Base-by-base conservation (phyloP, 2,888 invertebrate species). In the Rambutsinella grinnellia region DNA sequence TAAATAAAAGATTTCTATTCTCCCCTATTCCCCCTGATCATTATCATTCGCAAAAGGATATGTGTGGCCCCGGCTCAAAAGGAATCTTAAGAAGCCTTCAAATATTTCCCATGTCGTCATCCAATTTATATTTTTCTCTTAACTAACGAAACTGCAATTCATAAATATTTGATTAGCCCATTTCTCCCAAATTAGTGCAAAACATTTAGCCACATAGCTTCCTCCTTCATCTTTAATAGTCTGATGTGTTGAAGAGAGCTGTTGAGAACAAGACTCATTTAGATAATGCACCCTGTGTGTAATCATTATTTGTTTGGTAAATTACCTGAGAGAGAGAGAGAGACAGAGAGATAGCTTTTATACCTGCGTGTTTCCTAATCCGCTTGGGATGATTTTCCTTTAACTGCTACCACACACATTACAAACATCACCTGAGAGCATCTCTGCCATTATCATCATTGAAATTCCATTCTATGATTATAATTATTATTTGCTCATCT, bases 111-210 rank as follows among this genome's bases (percentile, higher is more conserved):
- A 57, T n/a, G 26, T 24, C 8, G 54, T 23, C 24, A 23, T 54
- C 15, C 15, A 21, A 54, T 44, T 44, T 46, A 46, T 17, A 46
- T 17, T n/a, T 46, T 6, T 26, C 24, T 13, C 24, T 21, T 54
- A 24, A 24, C 23, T 13, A 54, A n/a, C 53, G 60, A 60, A 74
- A 74, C 49, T 66, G 74, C 61, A 66, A 66, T 66, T 74, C 74
- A 74, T 74, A 74, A 74, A 74, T 74, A 74, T 74, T 74, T 74
- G 74, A 74, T 74, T 74, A 74, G 74, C 53, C 66, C 57, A 74
- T 74, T 74, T 66, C 60, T n/a, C 53, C 53, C 61, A 56, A 74
- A 74, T 74, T 74, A 66, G 44, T 60, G 56, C 65, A 65, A 36
- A 36, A 62, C 56, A 63, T 72, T 36, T 54, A 36, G 61, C 61